Base-by-base conservation (phyloP, 2,797 vertebrate genomes). In the Pipistrellus nathusii region DNA sequence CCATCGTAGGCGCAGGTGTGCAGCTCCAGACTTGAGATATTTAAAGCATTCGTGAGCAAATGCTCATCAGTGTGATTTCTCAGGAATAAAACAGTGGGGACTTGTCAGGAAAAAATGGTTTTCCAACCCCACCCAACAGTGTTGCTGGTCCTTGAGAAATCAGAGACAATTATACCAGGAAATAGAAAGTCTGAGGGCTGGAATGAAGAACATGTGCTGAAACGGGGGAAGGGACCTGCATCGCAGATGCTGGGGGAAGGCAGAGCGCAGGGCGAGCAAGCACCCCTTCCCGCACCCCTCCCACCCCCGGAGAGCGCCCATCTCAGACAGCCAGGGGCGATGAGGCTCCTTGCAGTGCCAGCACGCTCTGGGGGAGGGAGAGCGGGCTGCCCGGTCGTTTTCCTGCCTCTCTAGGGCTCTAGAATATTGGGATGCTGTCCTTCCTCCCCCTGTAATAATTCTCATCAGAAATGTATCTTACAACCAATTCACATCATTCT, bases 401-500 rank as follows among this genome's bases (percentile, higher is more conserved):
- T 64, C 81, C 13, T 57, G 66, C 27, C 46, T 64, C 10, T 57
- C 72, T 14, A 32, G 66, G 8, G 51, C 21, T 93, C 69, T 53
- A 23, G 71, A 86, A 41, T 51, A 72, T 62, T 72, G 20, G 1
- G 25, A 0, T n/a, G 5, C 21, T 14, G 68, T 84, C 68, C 66
- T 53, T 6, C 32, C 41, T 85, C 51, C 38, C 17, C 88, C 93
- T 30, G 81, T 75, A 77, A 66, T 87, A 95, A 87, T 91, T 78
- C 55, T 92, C 80, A 53, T 81, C 73, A 84, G 80, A 95, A 90
- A 85, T 57, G 14, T 83, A 46, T 85, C 81, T 87, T 94, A 66
- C 18, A 87, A 62, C 12, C 80, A 88, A 80, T 94, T 91, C 71
- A 32, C 78, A 90, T 90, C 59, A 83, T 94, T 93, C 64, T 95